These are phyloP conservation scores for Zeus faber DNA, from an alignment of 2,113 vertebrate genomes.

Conservation along the genomic window DNA sequence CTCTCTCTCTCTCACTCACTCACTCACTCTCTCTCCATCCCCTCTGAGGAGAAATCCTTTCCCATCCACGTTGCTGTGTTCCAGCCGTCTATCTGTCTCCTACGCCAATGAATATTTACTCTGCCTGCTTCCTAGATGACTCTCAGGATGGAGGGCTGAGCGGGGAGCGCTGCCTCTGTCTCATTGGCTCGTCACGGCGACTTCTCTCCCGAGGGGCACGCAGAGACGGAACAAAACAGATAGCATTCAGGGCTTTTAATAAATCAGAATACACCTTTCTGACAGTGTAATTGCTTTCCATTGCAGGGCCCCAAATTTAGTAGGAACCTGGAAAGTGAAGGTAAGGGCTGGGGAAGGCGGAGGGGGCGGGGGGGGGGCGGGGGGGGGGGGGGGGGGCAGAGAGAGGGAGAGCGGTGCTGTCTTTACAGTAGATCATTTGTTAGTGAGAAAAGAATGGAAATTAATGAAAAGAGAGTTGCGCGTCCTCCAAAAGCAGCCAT, in stretches of 20 bases:
- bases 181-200: constrained; percentile 73
- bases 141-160: no score
- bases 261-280: constrained; percentile 95
- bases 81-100: constrained; percentile 41
- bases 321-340: constrained; percentile 31
- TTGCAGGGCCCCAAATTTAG: constrained; percentile 81
- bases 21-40: constrained; percentile 27
- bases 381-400: constrained; percentile 53
- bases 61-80: constrained; percentile 30
- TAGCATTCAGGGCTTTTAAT: constrained; percentile 88
- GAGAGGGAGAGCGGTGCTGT: constrained; percentile 54
- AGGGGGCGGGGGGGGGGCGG: constrained; percentile 57
- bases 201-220: constrained; percentile 50
- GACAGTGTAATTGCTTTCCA: constrained; percentile 95
- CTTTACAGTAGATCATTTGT: constrained; percentile 93
- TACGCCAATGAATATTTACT: constrained; percentile 68
- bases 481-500: constrained; percentile 86
- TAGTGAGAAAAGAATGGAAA: constrained; percentile 80
- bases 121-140: constrained; percentile 48
- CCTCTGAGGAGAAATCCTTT: constrained; percentile 43
- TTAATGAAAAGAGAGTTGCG: constrained; percentile 95
- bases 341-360: constrained; percentile 47
- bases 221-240: constrained; percentile 67
- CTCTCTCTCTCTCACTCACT: constrained; percentile 23
- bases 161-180: constrained; percentile 61